phyloP scores from a whole-genome alignment of 1,140 invertebrate species.

The Chlorops oryzae region DNA sequence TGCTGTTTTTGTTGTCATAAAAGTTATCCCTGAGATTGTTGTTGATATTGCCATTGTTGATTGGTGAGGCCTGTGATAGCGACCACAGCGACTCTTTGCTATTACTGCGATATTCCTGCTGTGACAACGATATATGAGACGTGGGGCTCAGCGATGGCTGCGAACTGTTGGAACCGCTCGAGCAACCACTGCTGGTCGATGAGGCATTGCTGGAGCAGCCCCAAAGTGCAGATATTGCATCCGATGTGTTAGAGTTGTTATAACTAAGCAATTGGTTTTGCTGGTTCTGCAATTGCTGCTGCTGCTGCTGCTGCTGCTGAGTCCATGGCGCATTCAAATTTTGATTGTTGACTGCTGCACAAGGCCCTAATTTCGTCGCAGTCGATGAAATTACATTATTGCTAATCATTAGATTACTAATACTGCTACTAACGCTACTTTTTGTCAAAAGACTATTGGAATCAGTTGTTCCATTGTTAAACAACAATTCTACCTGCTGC shows the following conservation, averaged over 20 bases:
- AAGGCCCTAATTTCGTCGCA: conserved; percentile 10
- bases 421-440: conserved; percentile 44
- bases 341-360: neutral
- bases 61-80: conserved; percentile 29
- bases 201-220: conserved; percentile 29
- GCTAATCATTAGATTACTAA: conserved; percentile 47
- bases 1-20: conserved; percentile 8
- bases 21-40: conserved; percentile 32
- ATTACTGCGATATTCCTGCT: conserved; percentile 23
- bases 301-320: conserved; percentile 17
- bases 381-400: conserved; percentile 36
- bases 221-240: conserved; percentile 40
- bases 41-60: conserved; percentile 15
- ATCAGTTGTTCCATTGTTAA: conserved; percentile 17
- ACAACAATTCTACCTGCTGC: conserved; percentile 4
- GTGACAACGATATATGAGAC: conserved; percentile 18
- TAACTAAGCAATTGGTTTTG: conserved; percentile 11
- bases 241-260: conserved; percentile 8
- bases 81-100: conserved; percentile 44
- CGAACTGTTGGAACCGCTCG: conserved; percentile 37
- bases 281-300: conserved; percentile 12
- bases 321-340: neutral
- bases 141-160: conserved; percentile 43
- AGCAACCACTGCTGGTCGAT: conserved; percentile 35
- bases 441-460: conserved; percentile 11